phyloP scores from a whole-genome alignment of 2,888 invertebrate genomes.

The Seira ritae region DNA sequence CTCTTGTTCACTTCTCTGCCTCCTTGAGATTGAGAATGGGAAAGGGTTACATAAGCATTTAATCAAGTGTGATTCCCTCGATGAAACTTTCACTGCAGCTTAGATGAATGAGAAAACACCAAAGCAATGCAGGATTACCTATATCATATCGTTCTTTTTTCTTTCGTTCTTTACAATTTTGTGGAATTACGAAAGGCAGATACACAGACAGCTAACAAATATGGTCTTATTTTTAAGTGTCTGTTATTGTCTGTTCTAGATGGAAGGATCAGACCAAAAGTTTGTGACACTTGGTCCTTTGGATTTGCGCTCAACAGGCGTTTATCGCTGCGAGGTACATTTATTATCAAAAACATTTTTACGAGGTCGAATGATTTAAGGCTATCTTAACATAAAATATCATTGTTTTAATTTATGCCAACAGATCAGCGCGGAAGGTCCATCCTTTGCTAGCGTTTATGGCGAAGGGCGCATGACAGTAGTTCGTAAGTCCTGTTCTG shows the following conservation, averaged over 20 bases:
- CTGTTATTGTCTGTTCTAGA: constrained; percentile 55
- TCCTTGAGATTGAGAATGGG: background rate
- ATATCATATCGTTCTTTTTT: background rate
- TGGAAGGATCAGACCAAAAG: constrained; percentile 70
- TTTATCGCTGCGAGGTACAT: constrained; percentile 61
- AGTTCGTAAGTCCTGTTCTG: constrained; percentile 85
- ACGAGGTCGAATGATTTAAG: too few species aligned
- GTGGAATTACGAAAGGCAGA: too few species aligned
- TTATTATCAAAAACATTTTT: constrained; percentile 78
- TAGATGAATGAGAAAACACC: constrained; percentile 29
- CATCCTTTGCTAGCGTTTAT: constrained; percentile 85
- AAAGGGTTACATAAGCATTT: constrained; percentile 56
- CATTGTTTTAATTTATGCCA: too few species aligned
- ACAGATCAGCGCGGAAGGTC: constrained; percentile 89
- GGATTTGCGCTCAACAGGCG: constrained; percentile 70
- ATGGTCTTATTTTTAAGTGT: background rate
- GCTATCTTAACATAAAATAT: too few species aligned
- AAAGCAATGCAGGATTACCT: constrained; percentile 17
- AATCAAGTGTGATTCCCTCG: constrained; percentile 67
- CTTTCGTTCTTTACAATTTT: too few species aligned
- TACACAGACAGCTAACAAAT: background rate
- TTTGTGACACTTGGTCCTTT: constrained; percentile 67
- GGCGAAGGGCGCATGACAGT: constrained; percentile 88
- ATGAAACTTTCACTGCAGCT: constrained; percentile 56
- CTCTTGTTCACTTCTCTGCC: too few species aligned